A percentile compares a stretch with the other conserved stretches of the same genome.
These are phyloP conservation scores for Catagonus wagneri DNA, from an alignment of 2,113 vertebrate species.

Conservation along the genomic window DNA sequence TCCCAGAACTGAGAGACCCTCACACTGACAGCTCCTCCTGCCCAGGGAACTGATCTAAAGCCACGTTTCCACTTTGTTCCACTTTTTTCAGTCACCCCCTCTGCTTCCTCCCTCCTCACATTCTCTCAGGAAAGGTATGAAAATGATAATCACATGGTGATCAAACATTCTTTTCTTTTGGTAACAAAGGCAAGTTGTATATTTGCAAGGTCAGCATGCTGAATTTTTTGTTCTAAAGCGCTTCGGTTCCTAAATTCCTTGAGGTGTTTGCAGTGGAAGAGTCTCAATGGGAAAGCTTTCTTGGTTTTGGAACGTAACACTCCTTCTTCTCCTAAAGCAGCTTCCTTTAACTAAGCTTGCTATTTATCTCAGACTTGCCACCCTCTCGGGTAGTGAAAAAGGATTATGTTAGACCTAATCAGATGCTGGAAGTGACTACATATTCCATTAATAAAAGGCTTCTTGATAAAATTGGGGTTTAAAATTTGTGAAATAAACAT, in stretches of 20 bases:
- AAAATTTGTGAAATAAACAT: constrained; percentile 15
- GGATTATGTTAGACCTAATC: constrained; percentile 57
- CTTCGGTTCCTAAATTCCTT: constrained; percentile 68
- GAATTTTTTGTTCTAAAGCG: constrained; percentile 56
- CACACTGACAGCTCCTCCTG: background rate
- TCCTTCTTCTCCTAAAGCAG: constrained; percentile 18
- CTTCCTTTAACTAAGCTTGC: constrained; percentile 61
- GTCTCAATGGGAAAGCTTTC: constrained; percentile 54
- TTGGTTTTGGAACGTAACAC: constrained; percentile 70
- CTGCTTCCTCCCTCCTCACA: constrained; percentile 39
- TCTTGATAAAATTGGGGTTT: constrained; percentile 9
- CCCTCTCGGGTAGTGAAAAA: background rate
- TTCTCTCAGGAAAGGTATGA: constrained; percentile 57
- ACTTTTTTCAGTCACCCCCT: background rate
- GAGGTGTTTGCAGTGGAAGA: constrained; percentile 34
- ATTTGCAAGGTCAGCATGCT: constrained; percentile 75
- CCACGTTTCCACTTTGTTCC: constrained; percentile 51
- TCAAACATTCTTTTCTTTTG: constrained; percentile 78
- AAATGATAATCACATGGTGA: background rate
- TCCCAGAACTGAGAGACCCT: background rate
- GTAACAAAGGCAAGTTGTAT: constrained; percentile 75
- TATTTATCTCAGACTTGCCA: constrained; percentile 39
- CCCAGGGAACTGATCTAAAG: constrained; percentile 76
- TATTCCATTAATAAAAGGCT: constrained; percentile 49
- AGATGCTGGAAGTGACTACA: constrained; percentile 21